Conservation (phyloP, 2,888 invertebrate species). For the Globia sparganii region DNA sequence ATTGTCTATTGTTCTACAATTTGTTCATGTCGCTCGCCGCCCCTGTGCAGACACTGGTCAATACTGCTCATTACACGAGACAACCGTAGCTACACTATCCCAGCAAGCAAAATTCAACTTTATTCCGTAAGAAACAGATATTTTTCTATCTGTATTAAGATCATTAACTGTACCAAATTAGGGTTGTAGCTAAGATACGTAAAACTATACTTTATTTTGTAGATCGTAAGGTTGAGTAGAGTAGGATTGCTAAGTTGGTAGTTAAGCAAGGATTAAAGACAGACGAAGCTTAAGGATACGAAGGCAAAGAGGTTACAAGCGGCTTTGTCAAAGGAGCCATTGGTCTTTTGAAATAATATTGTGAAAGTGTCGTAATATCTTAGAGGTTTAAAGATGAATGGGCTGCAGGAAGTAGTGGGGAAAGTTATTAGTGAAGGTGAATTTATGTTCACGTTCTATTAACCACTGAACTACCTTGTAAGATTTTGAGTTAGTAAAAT, state of each 20-base stretch:
- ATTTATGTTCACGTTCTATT: slow-evolving; percentile 1
- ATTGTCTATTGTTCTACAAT: slow-evolving; percentile 78
- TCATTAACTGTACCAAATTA: slow-evolving; percentile 45
- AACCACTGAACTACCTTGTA: background rate
- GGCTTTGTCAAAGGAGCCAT: slow-evolving; percentile 56
- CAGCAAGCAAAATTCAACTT: slow-evolving; percentile 31
- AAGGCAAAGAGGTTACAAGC: slow-evolving; percentile 53
- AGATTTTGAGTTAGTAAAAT: background rate
- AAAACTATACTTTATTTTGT: slow-evolving; percentile 21
- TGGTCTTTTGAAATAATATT: slow-evolving; percentile 65
- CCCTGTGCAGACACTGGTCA: slow-evolving; percentile 72
- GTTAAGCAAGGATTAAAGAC: slow-evolving; percentile 64
- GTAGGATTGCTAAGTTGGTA: slow-evolving; percentile 8
- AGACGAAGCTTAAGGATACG: slow-evolving; percentile 63
- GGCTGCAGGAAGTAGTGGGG: slow-evolving; percentile 8
- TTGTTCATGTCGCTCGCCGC: slow-evolving; percentile 74
- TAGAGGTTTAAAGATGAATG: slow-evolving; percentile 51
- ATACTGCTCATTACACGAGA: slow-evolving; percentile 64
- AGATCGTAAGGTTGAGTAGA: background rate
- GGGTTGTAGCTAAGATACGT: background rate
- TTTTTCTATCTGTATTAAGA: slow-evolving; percentile 2
- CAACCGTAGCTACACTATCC: slow-evolving; percentile 15
- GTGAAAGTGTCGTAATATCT: slow-evolving; percentile 49
- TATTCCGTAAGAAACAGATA: slow-evolving; percentile 18
- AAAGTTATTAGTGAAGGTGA: background rate